Percentiles rank a stretch among this genome's conserved stretches.
Evolutionary conservation across 1,140 invertebrate species (phyloP).

Genomic region (Zelostemma sp.): DNA sequence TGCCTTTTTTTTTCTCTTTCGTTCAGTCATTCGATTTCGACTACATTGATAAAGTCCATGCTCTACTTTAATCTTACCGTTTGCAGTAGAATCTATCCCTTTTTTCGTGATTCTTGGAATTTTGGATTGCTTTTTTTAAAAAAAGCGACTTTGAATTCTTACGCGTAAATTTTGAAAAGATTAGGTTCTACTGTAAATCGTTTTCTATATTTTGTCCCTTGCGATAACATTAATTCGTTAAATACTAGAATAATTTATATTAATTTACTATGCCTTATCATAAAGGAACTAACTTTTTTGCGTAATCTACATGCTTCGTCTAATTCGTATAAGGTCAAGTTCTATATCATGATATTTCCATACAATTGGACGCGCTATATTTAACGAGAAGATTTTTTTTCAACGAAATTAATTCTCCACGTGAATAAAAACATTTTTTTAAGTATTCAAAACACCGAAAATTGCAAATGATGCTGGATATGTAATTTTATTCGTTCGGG

Average conservation of each 20-base stretch:
- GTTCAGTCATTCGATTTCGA: conserved; percentile 8
- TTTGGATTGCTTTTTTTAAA: background rate
- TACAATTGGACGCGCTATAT: background rate
- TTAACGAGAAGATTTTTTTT: background rate
- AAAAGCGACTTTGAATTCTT: background rate
- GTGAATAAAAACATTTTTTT: background rate
- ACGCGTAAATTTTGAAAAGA: background rate
- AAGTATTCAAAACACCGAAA: background rate
- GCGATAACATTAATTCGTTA: background rate
- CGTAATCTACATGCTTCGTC: conserved; percentile 24
- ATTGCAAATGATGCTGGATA: background rate
- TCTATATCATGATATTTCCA: conserved; percentile 1
- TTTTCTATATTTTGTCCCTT: background rate
- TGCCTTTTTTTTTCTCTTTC: background rate
- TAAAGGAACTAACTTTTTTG: conserved; percentile 36
- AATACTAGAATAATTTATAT: conserved; percentile 30
- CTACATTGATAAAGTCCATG: conserved; percentile 1
- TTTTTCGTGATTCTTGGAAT: background rate
- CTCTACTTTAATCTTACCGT: background rate
- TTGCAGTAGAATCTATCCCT: background rate
- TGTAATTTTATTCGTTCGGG: background rate
- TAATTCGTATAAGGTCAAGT: conserved; percentile 21
- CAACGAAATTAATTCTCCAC: background rate
- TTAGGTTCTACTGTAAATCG: conserved; percentile 1
- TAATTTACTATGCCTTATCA: conserved; percentile 31